Conservation (phyloP, 2,888 invertebrate species). For the Scaptomyza caliginosa region DNA sequence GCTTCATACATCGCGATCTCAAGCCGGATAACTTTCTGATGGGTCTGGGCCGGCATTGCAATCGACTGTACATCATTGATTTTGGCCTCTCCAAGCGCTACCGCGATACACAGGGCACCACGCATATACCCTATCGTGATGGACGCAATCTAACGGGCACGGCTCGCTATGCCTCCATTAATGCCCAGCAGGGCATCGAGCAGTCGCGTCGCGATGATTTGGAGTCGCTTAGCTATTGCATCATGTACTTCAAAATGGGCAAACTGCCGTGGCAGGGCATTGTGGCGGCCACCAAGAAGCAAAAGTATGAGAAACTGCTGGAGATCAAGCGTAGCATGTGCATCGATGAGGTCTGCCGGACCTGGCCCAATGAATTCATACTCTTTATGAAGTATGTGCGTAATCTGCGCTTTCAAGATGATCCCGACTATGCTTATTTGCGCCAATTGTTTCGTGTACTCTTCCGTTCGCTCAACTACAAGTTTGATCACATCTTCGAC, state of each 20-base stretch:
- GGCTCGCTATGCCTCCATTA: conserved; percentile 98
- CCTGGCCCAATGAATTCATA: conserved; percentile 98
- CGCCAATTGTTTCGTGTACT: conserved; percentile 93
- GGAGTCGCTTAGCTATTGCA: conserved; percentile 98
- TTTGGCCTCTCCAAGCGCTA: conserved; percentile 99
- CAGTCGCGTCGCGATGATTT: conserved; percentile 99
- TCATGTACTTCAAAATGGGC: conserved; percentile 98
- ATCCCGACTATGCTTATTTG: conserved; percentile 99
- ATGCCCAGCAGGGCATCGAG: conserved; percentile 99
- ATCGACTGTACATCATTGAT: conserved; percentile 98
- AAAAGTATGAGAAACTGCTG: conserved; percentile 99
- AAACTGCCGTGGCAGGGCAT: conserved; percentile 98
- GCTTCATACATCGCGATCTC: conserved; percentile 99
- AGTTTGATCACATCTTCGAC: conserved; percentile 99
- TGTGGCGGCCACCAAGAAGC: conserved; percentile 97
- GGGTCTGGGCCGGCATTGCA: conserved; percentile 98
- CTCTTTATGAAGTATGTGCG: conserved; percentile 99
- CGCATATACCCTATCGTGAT: conserved; percentile 97
- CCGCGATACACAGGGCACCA: conserved; percentile 94
- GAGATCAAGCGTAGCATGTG: conserved; percentile 99
- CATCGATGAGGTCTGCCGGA: conserved; percentile 97
- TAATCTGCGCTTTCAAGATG: conserved; percentile 97
- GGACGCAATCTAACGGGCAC: conserved; percentile 97
- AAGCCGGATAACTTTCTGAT: conserved; percentile 99
- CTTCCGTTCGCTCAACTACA: conserved; percentile 98